These are phyloP conservation scores for Ligdia adustata DNA, from an alignment of 2,888 invertebrate species.

Conservation along the genomic window DNA sequence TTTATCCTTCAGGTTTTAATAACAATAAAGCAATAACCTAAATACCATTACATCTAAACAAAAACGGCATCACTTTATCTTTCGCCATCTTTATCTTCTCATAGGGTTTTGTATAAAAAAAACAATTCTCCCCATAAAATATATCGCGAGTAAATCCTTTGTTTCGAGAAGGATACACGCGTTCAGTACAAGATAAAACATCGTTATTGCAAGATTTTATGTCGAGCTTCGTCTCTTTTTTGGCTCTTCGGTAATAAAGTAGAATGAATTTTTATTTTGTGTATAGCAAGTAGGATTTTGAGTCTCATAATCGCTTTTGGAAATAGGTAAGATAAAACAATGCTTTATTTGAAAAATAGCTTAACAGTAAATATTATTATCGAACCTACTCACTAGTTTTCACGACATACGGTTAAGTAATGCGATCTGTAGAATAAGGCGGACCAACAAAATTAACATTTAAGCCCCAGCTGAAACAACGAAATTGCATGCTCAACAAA, in stretches of 20 bases:
- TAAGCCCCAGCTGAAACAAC: too few species aligned
- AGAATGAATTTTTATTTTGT: slow-evolving; percentile 25
- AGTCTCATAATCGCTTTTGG: too few species aligned
- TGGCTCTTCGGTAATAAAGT: slow-evolving; percentile 27
- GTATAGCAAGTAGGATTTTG: slow-evolving; percentile 17
- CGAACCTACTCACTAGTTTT: too few species aligned
- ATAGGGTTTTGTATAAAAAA: slow-evolving; percentile 36
- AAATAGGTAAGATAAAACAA: too few species aligned
- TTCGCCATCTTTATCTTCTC: slow-evolving; percentile 28
- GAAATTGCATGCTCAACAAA: too few species aligned
- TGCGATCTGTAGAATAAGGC: too few species aligned
- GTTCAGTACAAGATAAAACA: slow-evolving; percentile 45
- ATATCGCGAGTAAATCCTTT: slow-evolving; percentile 36
- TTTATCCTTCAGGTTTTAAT: too few species aligned
- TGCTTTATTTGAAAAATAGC: too few species aligned
- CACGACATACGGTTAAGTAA: too few species aligned
- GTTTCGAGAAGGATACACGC: slow-evolving; percentile 38
- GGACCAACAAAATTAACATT: too few species aligned
- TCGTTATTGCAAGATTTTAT: slow-evolving; percentile 48
- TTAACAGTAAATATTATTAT: too few species aligned
- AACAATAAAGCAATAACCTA: slow-evolving; percentile 2
- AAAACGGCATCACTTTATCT: slow-evolving; percentile 25
- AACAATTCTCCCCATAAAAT: slow-evolving; percentile 40
- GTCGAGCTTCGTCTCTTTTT: slow-evolving; percentile 41
- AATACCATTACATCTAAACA: slow-evolving; percentile 13